Evolutionary conservation across 2,797 vertebrate species (phyloP), one percentile per base, ranked within the genome.

Genomic region (Coccyzus lansbergi): DNA sequence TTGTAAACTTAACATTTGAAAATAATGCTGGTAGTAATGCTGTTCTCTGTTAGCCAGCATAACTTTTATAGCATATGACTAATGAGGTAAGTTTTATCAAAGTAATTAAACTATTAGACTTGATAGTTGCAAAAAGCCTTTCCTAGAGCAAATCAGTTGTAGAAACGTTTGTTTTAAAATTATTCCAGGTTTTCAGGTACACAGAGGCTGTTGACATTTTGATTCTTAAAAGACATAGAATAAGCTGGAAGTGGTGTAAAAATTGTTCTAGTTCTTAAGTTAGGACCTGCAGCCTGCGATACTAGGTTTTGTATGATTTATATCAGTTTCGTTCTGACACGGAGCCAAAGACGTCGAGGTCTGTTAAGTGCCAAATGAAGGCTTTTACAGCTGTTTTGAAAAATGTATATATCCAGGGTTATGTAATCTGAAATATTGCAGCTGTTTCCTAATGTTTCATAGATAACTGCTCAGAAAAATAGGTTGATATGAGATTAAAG

Each of bases 371-470:
- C 42, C 40, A 85, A 38, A 51, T 84, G 29, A 94, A 87, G 53
- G n/a, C n/a, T n/a, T n/a, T n/a, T n/a, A n/a, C n/a, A n/a, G 28
- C 21, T 21, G 25, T 15, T 92, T 60, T 86, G 40, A 38, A 67
- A 49, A 52, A 9, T 2, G 0, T 68, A 4, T 58, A 2, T 60
- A 92, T 78, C 38, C 40, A 75, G 59, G 56, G 36, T 79, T 93
- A 12, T 88, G 86, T 91, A 91, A 11, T 80, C 67, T 82, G 93
- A 78, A 83, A 71, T 94, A 51, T 33, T 36, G 21, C 65, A 91
- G 86, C 31, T 89, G 22, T 49, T 91, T 62, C 52, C 44, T 92
- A 58, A 83, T 87, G 21, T 52, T 92, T 78, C 85, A 76, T 79
- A 53, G 90, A 76, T 55, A 94, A 78, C 52, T 82, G 38, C 86